Base-by-base conservation (phyloP, 2,113 vertebrate species). In the Holacanthus passer region DNA sequence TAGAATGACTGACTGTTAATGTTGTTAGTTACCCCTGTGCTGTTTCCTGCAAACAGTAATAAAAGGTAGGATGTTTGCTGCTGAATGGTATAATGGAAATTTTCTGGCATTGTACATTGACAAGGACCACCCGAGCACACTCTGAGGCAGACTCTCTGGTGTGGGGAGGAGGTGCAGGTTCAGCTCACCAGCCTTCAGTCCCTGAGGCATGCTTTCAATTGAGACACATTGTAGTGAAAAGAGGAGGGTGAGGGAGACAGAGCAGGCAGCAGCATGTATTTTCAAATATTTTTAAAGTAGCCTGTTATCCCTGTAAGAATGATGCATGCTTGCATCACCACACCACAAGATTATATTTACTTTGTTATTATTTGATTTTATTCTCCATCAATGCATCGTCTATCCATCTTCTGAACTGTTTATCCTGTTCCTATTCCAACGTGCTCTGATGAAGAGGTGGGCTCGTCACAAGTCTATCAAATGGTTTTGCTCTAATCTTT, bases 281-380 rank as follows among this genome's bases (percentile, higher is more conserved):
- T 81, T 56, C 48, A n/a, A 62, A 76, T 62, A 69, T 31, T 75
- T 31, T 65, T 35, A 65, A 53, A 39, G 55, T 31, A 24, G 19
- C 20, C 52, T 50, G 10, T 59, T 47, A 32, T 66, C 22, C 17
- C 13, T 69, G 0, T n/a, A 45, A 73, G 50, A 68, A 73, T 70
- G 37, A 64, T 53, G 35, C 67, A 62, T 62, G 27, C 62, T 62
- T 29, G n/a, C 77, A 72, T 56, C 31, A 45, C 53, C 71, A 63
- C 45, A 48, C n/a, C n/a, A n/a, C n/a, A 43, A 55, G 29, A 65
- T 62, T 69, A n/a, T 14, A 66, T 56, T 67, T 43, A 6, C 13
- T 0, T 76, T 43, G 22, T 37, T 62, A 27, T 56, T 5, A 56
- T 70, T 56, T 62, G 43, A 52, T 69, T 52, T 1, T 29, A 14